phyloP scores from a whole-genome alignment of 2,888 invertebrate genomes.

The Ephialtes manifestator region DNA sequence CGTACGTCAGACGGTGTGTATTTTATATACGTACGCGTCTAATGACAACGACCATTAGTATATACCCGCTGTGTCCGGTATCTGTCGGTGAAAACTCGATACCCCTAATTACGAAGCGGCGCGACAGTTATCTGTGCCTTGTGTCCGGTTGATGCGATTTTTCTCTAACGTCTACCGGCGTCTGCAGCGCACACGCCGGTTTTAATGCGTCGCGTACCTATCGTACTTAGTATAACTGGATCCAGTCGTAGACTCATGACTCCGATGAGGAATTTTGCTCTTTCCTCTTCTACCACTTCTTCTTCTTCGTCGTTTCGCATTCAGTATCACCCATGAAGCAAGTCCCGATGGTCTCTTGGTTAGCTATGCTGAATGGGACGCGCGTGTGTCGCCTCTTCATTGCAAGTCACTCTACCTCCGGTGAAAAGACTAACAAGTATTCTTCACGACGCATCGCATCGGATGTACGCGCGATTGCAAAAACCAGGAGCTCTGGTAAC shows the following conservation, averaged over 20 bases:
- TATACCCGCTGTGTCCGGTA: constrained; percentile 31
- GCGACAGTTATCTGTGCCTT: constrained; percentile 67
- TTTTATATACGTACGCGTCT: constrained; percentile 39
- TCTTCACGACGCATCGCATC: constrained; percentile 73
- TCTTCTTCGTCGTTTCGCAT: constrained; percentile 37
- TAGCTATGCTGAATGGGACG: constrained; percentile 50
- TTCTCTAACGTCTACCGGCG: constrained; percentile 46
- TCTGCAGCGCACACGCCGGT: constrained; percentile 47
- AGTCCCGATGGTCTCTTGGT: constrained; percentile 42
- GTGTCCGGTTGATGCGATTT: constrained; percentile 56
- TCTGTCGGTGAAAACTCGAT: constrained; percentile 61
- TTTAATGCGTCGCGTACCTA: constrained; percentile 1
- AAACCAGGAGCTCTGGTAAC: constrained; percentile 77
- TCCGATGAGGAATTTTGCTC: constrained; percentile 42
- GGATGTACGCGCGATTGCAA: constrained; percentile 58
- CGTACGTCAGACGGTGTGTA: constrained; percentile 8
- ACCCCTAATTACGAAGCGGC: constrained; percentile 69
- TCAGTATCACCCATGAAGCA: constrained; percentile 47
- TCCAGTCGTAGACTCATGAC: constrained; percentile 31
- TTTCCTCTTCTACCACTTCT: constrained; percentile 25
- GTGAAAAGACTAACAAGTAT: constrained; percentile 67
- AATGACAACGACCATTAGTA: constrained; percentile 71
- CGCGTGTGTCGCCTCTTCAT: constrained; percentile 21
- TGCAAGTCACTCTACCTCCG: constrained; percentile 9
- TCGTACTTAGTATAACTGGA: constrained; percentile 67